Percentiles rank a stretch among this genome's conserved stretches.
These are phyloP conservation scores for Platerodrilus igneus DNA, from an alignment of 2,888 invertebrate species.

Conservation along the genomic window DNA sequence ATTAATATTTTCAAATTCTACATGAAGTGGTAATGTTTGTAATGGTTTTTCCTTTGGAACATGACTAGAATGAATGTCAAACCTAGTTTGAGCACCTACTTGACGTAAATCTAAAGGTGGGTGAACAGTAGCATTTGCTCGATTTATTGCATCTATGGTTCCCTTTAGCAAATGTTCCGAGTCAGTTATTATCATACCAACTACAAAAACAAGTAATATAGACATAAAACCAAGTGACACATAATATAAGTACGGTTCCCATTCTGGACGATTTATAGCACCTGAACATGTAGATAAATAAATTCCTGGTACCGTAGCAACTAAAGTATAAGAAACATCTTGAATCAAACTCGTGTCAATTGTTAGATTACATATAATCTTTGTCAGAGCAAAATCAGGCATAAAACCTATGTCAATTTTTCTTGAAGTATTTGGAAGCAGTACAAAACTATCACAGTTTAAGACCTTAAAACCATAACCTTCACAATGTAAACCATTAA, in stretches of 20 bases:
- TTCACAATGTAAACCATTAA: conserved; percentile 66
- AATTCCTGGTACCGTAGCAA: conserved; percentile 58
- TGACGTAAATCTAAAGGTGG: conserved; percentile 60
- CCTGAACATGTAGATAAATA: conserved; percentile 65
- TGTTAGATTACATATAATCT: conserved; percentile 61
- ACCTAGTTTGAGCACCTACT: conserved; percentile 49
- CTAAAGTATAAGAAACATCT: conserved; percentile 63
- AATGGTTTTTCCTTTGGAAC: too few relatives aligned
- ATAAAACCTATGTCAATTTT: conserved; percentile 84
- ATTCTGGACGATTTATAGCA: conserved; percentile 66
- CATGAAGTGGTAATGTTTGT: too few relatives aligned
- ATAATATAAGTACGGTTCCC: conserved; percentile 70
- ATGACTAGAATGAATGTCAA: conserved; percentile 43
- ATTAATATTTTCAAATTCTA: too few relatives aligned
- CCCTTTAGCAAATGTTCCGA: conserved; percentile 63
- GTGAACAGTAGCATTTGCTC: conserved; percentile 53
- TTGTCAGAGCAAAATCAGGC: conserved; percentile 78
- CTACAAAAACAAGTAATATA: conserved; percentile 59
- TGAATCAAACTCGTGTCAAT: conserved; percentile 59
- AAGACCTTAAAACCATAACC: conserved; percentile 76
- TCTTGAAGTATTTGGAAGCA: conserved; percentile 67
- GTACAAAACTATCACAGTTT: conserved; percentile 67
- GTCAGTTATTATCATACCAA: conserved; percentile 63
- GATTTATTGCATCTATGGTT: conserved; percentile 49
- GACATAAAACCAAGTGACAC: conserved; percentile 56